These are phyloP conservation scores for Microtus oregoni DNA, from an alignment of 2,113 vertebrate genomes.

Conservation along the genomic window DNA sequence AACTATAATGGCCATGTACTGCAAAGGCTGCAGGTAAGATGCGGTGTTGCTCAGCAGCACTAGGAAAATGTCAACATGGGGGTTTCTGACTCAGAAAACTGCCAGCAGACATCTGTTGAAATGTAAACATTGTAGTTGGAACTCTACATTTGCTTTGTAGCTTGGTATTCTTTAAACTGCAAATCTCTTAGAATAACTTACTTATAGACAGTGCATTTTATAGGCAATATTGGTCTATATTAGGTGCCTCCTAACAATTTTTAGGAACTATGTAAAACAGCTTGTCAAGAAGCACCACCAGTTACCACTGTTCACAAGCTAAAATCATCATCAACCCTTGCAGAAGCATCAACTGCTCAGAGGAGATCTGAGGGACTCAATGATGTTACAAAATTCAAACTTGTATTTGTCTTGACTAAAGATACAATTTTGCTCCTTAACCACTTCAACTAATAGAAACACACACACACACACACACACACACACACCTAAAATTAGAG, in stretches of 20 bases:
- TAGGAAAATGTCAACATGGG: background rate
- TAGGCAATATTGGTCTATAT: no score
- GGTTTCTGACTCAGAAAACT: background rate
- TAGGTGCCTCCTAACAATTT: background rate
- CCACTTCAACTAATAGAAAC: background rate
- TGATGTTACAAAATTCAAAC: background rate
- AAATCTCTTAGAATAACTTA: slow-evolving; percentile 6
- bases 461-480: background rate
- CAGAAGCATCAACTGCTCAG: background rate
- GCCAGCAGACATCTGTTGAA: background rate
- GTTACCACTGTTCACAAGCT: background rate
- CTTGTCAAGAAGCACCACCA: background rate
- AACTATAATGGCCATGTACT: background rate
- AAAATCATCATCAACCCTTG: background rate
- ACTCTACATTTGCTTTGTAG: background rate
- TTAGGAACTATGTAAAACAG: background rate
- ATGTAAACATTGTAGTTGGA: background rate
- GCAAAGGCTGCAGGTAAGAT: background rate
- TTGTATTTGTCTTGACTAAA: background rate
- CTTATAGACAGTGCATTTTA: background rate
- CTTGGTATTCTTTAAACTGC: background rate
- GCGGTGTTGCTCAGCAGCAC: background rate
- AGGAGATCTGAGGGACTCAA: background rate
- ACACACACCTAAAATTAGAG: background rate
- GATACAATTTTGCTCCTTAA: background rate